Evolutionary conservation across 2,113 vertebrate species (phyloP), one percentile per base, ranked within the genome.

Genomic region (Rana temporaria): DNA sequence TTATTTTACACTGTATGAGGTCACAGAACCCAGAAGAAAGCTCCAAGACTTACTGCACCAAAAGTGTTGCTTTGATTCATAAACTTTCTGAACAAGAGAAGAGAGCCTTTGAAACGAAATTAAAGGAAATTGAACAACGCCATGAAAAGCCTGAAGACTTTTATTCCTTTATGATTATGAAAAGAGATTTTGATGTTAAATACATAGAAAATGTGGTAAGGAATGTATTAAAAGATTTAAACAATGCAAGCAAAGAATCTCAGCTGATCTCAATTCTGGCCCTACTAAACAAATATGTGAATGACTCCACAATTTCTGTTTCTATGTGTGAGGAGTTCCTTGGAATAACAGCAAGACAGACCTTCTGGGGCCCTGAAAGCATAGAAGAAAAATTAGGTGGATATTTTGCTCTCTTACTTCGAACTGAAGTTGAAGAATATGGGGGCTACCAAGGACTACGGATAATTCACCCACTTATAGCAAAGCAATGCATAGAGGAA

Each of bases 131-230:
- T 67, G 90, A 96, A 85, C 85, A 90, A 53, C 72, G 85, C 0
- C 65, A 95, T 81, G 81, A 87, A 30, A 88, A 95, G 83, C 87
- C 90, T 85, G 91, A 94, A 84, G 93, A 91, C 2, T 96, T 96
- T 85, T 96, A 96, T 90, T 95, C 91, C 14, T 97, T 96, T 85
- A 96, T 96, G 95, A 94, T 96, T 79, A 90, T 96, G 91, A 96
- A 97, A 89, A 85, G 74, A 42, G 93, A 93, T 85, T 96, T 96
- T 87, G 89, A 91, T 30, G 0, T 81, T 67, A 65, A 78, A 0
- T 96, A 96, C 64, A 90, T 95, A 84, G 30, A 94, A 86, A 92
- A 94, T 30, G 86, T 95, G 38, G 95, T 93, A 1, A 89, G 42
- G 84, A 95, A 95, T 38, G 95, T 90, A 1, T 75, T 97, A 1